These are phyloP conservation scores for Mugil cephalus DNA, from an alignment of 2,113 vertebrate genomes.

Conservation along the genomic window DNA sequence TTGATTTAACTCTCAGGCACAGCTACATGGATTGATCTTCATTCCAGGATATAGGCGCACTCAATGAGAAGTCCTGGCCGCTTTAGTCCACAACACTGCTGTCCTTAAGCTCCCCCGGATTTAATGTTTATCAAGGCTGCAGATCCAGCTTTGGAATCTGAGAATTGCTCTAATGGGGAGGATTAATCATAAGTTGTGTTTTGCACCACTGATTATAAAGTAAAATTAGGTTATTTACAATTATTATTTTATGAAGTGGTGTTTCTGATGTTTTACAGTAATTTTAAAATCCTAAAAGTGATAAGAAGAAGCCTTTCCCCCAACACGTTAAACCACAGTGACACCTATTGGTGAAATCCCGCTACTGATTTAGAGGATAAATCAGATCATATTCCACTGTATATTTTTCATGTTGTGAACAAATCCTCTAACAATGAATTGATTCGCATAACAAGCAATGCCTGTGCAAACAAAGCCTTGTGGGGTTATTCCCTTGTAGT, in stretches of 20 bases:
- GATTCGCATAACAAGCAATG: too few relatives aligned
- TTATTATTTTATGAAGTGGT: slow-evolving; percentile 1
- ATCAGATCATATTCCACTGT: not conserved
- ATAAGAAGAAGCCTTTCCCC: not conserved
- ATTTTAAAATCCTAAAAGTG: slow-evolving; percentile 1
- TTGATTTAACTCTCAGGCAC: slow-evolving; percentile 44
- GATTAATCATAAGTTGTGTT: not conserved
- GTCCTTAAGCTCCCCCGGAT: not conserved
- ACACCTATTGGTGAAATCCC: slow-evolving; percentile 61
- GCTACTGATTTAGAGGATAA: not conserved
- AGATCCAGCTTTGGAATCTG: not conserved
- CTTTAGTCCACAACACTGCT: slow-evolving; percentile 22
- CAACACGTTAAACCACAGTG: slow-evolving; percentile 63
- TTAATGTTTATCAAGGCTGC: slow-evolving; percentile 1
- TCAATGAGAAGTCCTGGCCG: not conserved
- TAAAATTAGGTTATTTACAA: not conserved
- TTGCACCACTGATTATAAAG: not conserved
- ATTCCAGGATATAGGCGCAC: not conserved
- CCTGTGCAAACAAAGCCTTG: too few relatives aligned
- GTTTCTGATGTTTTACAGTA: not conserved
- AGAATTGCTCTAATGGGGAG: too few relatives aligned
- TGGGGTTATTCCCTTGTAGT: too few relatives aligned
- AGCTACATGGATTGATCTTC: slow-evolving; percentile 50
- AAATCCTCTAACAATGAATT: not conserved
- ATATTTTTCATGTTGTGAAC: not conserved